phyloP scores from a whole-genome alignment of 2,113 vertebrate genomes.

The Sprattus sprattus region DNA sequence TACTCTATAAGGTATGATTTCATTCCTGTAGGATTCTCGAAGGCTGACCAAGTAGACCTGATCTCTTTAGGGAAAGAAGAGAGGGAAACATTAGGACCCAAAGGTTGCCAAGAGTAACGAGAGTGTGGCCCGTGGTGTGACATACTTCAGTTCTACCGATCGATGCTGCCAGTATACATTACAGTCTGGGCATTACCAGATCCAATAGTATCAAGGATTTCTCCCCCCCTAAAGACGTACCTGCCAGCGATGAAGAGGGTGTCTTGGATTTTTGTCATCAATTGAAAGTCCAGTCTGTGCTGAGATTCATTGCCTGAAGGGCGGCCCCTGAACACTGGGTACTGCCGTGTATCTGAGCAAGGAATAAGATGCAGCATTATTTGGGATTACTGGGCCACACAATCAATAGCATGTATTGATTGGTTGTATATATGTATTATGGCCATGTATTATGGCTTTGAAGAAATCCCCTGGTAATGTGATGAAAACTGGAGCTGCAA shows the following conservation, averaged over 20 bases:
- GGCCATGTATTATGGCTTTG: conserved; percentile 79
- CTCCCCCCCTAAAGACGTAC: conserved; percentile 45
- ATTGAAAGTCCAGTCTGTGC: conserved; percentile 98
- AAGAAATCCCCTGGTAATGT: conserved; percentile 77
- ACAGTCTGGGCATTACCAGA: conserved; percentile 59
- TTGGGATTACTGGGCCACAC: conserved; percentile 74
- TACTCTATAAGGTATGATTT: conserved; percentile 93
- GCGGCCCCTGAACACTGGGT: conserved; percentile 97
- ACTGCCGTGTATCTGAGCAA: conserved; percentile 90
- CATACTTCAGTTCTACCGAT: conserved; percentile 53
- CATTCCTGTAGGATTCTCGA: conserved; percentile 89
- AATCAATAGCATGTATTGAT: conserved; percentile 79
- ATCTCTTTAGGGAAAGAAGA: conserved; percentile 78
- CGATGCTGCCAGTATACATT: conserved; percentile 62
- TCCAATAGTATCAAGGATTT: conserved; percentile 84
- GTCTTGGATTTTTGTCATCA: conserved; percentile 98
- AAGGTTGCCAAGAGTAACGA: conserved; percentile 13
- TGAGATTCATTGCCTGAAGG: conserved; percentile 97
- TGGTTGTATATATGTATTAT: conserved; percentile 77
- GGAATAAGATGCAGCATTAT: conserved; percentile 76
- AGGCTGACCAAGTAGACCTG: conserved; percentile 98
- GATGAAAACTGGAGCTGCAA: conserved; percentile 43
- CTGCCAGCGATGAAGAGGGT: conserved; percentile 98
- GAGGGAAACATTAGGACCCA: not conserved
- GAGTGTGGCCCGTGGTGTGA: not conserved